phyloP scores from a whole-genome alignment of 2,888 invertebrate genomes.

The Megamerina dolium region DNA sequence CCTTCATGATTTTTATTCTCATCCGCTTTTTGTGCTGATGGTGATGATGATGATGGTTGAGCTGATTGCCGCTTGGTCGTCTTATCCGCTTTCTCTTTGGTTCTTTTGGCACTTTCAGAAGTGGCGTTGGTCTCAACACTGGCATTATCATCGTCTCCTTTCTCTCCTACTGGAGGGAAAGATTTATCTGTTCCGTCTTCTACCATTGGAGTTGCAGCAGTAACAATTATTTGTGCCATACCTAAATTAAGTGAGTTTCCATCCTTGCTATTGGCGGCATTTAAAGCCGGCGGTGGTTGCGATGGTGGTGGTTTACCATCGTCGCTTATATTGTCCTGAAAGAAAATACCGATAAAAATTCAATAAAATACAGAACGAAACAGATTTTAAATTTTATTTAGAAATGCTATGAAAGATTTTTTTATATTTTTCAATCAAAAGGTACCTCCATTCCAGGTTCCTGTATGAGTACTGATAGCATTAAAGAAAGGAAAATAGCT shows the following conservation, averaged over 20 bases:
- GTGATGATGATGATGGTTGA: conserved; percentile 12
- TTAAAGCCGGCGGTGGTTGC: conserved; percentile 34
- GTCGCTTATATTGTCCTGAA: conserved; percentile 41
- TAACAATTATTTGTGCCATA: conserved; percentile 86
- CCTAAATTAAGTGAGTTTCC: conserved; percentile 64
- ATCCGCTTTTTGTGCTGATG: conserved; percentile 15
- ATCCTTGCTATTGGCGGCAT: conserved; percentile 21
- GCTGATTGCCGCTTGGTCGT: conserved; percentile 17
- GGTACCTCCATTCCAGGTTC: conserved; percentile 46
- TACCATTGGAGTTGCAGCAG: conserved; percentile 87
- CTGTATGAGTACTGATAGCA: conserved; percentile 44
- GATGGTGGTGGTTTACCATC: conserved; percentile 39
- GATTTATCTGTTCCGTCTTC: conserved; percentile 73
- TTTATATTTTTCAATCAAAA: neutral
- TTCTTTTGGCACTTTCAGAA: conserved; percentile 7
- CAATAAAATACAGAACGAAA: neutral
- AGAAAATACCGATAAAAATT: conserved; percentile 10
- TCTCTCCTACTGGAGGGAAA: conserved; percentile 60
- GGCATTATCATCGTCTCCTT: conserved; percentile 22
- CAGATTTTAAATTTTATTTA: neutral
- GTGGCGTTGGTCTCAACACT: conserved; percentile 22
- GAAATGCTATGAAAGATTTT: neutral
- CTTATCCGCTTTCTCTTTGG: conserved; percentile 20
- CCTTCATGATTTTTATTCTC: conserved; percentile 30
- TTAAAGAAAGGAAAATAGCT: conserved; percentile 27